Evolutionary conservation across 2,113 vertebrate species (phyloP).

Genomic region (Sylvietta virens): DNA sequence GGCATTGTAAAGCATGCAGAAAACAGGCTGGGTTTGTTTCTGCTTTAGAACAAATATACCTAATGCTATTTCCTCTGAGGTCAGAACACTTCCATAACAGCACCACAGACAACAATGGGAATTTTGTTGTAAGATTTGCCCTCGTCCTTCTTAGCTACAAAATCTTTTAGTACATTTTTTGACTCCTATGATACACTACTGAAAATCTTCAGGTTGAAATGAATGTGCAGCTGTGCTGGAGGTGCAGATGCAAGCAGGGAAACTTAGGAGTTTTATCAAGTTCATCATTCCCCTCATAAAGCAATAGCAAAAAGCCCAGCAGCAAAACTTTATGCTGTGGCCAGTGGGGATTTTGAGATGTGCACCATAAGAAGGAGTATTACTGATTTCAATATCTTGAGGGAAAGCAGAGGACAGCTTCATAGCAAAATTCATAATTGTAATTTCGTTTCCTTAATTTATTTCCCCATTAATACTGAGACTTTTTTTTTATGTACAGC

Average conservation of each 20-base stretch:
- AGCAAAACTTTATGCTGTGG: background rate
- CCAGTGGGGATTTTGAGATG: background rate
- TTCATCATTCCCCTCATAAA: background rate
- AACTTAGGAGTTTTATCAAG: background rate
- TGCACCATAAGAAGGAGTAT: background rate
- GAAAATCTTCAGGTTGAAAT: background rate
- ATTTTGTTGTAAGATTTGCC: background rate
- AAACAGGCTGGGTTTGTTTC: background rate
- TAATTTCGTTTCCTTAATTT: background rate
- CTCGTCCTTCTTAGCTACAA: background rate
- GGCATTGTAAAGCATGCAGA: background rate
- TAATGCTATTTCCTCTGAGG: background rate
- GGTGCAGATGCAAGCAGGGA: background rate
- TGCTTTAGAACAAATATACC: background rate
- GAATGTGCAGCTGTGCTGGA: background rate
- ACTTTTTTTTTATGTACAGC: background rate
- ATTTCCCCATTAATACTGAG: background rate
- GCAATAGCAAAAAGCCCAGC: background rate
- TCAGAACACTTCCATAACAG: background rate
- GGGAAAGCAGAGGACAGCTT: background rate
- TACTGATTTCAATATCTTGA: background rate
- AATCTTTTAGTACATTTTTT: background rate
- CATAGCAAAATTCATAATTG: background rate
- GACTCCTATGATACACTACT: accelerated
- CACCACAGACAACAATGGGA: background rate